Percentiles rank a stretch among this genome's conserved stretches.
phyloP scores from a whole-genome alignment of 1,140 invertebrate species.

The Chlorops oryzae region DNA sequence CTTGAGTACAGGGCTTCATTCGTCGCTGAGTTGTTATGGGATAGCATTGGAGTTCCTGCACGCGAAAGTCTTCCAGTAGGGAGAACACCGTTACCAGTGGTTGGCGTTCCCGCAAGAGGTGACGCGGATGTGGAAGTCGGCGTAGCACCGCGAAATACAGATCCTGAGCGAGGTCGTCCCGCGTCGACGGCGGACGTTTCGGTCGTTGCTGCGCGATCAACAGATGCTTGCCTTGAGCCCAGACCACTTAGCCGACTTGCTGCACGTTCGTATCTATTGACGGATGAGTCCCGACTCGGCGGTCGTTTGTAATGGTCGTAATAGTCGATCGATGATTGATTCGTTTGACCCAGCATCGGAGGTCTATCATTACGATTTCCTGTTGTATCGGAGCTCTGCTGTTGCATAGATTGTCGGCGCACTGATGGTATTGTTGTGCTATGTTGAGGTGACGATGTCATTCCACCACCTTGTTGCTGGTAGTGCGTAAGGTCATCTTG shows the following conservation, averaged over 20 bases:
- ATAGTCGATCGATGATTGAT: constrained; percentile 59
- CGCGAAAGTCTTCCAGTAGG: constrained; percentile 50
- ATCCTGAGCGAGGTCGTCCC: constrained; percentile 50
- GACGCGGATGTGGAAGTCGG: no score
- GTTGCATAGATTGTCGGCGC: constrained; percentile 20
- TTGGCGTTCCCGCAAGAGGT: constrained; percentile 29
- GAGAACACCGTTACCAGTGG: constrained; percentile 51
- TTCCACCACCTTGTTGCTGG: constrained; percentile 16
- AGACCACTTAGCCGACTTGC: constrained; percentile 50
- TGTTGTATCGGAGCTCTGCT: no score
- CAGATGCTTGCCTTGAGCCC: constrained; percentile 68
- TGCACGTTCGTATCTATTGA: constrained; percentile 70
- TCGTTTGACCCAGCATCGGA: constrained; percentile 51
- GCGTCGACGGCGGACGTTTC: constrained; percentile 47
- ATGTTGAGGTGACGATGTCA: neutral
- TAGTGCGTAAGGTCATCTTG: constrained; percentile 1
- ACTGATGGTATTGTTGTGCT: constrained; percentile 8
- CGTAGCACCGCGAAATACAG: constrained; percentile 52
- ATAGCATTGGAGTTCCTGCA: constrained; percentile 40
- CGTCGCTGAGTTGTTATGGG: no score
- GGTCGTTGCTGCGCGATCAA: constrained; percentile 54
- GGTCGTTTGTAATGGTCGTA: constrained; percentile 91
- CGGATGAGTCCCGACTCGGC: constrained; percentile 78
- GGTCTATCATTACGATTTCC: constrained; percentile 51
- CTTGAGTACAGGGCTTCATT: constrained; percentile 30